phyloP scores from a whole-genome alignment of 2,113 vertebrate species.

The Gavia stellata region DNA sequence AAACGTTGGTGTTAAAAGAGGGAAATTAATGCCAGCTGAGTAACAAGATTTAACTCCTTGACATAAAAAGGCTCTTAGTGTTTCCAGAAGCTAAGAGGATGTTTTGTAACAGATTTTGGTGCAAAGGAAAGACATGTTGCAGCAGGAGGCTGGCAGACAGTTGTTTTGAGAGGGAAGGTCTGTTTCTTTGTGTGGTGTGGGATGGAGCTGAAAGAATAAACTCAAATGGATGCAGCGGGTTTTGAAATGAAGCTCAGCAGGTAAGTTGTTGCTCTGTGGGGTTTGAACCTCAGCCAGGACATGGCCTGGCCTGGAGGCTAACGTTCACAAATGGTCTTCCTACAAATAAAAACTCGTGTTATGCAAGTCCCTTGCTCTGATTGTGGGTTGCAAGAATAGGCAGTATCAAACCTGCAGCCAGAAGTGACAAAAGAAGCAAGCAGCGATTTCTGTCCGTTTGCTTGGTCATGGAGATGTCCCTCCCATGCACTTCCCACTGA shows the following conservation, averaged over 20 bases:
- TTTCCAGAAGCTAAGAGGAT: neutral
- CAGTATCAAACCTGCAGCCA: neutral
- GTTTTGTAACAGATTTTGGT: neutral
- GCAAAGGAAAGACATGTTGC: neutral
- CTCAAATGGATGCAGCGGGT: neutral
- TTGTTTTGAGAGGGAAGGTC: neutral
- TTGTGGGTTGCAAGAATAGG: neutral
- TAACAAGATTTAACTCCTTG: slow-evolving; percentile 23
- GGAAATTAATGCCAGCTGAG: neutral
- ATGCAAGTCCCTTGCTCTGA: neutral
- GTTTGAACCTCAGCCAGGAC: neutral
- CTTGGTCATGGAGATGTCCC: neutral
- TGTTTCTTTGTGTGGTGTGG: neutral
- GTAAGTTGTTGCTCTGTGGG: neutral
- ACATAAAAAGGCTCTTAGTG: neutral
- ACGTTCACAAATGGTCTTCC: neutral
- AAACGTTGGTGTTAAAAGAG: neutral
- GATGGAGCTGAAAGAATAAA: neutral
- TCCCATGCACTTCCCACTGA: neutral
- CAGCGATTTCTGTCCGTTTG: fast-evolving
- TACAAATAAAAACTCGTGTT: fast-evolving
- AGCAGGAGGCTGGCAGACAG: neutral
- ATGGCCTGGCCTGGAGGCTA: neutral
- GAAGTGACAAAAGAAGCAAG: neutral
- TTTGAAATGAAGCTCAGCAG: neutral